phyloP scores from a whole-genome alignment of 2,797 vertebrate genomes.

The Phalloptychus januarius region DNA sequence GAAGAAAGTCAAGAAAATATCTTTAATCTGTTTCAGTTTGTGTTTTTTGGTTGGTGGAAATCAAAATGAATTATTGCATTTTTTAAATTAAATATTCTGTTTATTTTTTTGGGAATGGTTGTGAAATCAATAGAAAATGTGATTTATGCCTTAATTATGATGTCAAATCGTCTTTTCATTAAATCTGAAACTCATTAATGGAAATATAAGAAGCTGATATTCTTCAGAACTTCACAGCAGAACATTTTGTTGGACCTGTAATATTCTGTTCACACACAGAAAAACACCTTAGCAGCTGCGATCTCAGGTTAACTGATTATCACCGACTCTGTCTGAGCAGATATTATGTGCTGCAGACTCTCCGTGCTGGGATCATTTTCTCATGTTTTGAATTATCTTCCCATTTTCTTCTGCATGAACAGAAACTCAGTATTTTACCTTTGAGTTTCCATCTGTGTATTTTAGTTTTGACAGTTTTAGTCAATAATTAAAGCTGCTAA shows the following conservation, averaged over 20 bases:
- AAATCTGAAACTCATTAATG: not conserved
- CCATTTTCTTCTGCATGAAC: not conserved
- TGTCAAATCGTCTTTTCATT: not conserved
- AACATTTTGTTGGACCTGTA: constrained; percentile 53
- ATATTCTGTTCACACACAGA: constrained; percentile 50
- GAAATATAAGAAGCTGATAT: not conserved
- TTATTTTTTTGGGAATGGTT: not conserved
- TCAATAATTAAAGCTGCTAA: constrained; percentile 47
- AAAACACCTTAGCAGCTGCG: constrained; percentile 49
- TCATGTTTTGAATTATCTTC: not conserved
- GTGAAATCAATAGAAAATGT: not conserved
- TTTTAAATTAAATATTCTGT: not conserved
- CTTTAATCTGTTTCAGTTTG: too few relatives aligned
- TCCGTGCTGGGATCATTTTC: not conserved
- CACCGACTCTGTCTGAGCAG: not conserved
- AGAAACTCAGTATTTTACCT: not conserved
- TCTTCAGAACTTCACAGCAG: constrained; percentile 63
- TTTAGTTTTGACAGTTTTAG: constrained; percentile 23
- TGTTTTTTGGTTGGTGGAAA: too few relatives aligned
- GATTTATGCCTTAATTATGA: not conserved
- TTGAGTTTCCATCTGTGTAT: not conserved
- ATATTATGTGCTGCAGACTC: not conserved
- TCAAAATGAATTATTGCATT: not conserved
- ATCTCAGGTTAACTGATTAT: constrained; percentile 57
- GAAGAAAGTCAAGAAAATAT: too few relatives aligned